Base-by-base conservation (phyloP, 2,113 vertebrate species). In the Trachemys scripta region DNA sequence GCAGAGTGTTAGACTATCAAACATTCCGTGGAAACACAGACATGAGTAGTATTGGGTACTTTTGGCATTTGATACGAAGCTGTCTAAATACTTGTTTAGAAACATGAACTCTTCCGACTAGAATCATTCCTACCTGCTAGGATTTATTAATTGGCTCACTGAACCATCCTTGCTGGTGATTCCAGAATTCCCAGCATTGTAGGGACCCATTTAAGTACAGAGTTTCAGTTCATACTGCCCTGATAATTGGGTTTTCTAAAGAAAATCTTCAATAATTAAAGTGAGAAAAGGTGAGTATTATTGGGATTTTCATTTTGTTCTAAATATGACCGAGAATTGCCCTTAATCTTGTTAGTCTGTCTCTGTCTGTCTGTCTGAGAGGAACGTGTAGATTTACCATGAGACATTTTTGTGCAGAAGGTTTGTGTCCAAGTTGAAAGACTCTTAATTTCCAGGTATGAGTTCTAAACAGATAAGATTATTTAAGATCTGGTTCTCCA, bases 201-300 rank as follows among this genome's bases (percentile, higher is more conserved):
- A 97, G 92, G 93, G 93, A 92, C 87, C 89, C 53, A 49, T 97
- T 94, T 96, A 38, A 22, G 10, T 38, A 42, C 35, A 75, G 38
- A 42, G 38, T 45, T 75, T 75, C 19, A 38, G 8, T 72, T 75
- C 6, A 42, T 96, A 92, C 82, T 97, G 91, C 89, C 50, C 97
- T 96, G 93, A 91, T 92, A 89, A 95, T 95, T 97, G 95, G 93
- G 96, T 93, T 96, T 95, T 97, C 83, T 96, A 97, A 92, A 92
- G 93, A 95, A 91, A 96, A 96, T 82, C 95, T 97, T 79, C 14
- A 49, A 49, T 83, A 2, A 93, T 92, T 92, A 85, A 92, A 95
- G 93, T 65, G 82, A 90, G 80, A 92, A 95, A 91, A 95, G 88
- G 94, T 96, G 90, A 88, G 89, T 94, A 88, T 95, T 92, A 89